Conservation (phyloP, 2,888 invertebrate genomes). For the Limulus polyphemus region DNA sequence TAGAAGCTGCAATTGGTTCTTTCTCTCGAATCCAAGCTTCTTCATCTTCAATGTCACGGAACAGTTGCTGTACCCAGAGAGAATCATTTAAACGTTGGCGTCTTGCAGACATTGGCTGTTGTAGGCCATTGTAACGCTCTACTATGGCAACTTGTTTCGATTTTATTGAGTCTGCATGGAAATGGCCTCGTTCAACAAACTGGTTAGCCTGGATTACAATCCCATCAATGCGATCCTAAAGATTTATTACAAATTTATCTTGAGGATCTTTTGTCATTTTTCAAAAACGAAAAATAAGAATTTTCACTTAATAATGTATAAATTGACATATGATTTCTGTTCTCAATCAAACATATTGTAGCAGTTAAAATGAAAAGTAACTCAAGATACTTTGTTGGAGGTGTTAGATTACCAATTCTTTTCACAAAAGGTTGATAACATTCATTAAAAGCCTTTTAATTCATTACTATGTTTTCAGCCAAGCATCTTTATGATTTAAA, state of each 20-base stretch:
- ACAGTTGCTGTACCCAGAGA: slow-evolving; percentile 87
- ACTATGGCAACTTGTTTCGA: slow-evolving; percentile 49
- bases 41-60: slow-evolving; percentile 95
- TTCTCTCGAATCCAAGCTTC: slow-evolving; percentile 99
- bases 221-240: slow-evolving; percentile 71
- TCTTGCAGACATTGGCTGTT: slow-evolving; percentile 73
- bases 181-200: slow-evolving; percentile 86
- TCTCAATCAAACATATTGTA: too few species aligned
- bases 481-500: too few species aligned
- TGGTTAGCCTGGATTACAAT: slow-evolving; percentile 76
- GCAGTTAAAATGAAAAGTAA: too few species aligned
- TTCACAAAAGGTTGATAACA: too few species aligned
- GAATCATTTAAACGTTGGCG: slow-evolving; percentile 84
- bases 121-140: slow-evolving; percentile 48
- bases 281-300: too few species aligned
- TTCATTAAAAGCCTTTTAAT: too few species aligned
- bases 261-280: too few species aligned
- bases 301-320: too few species aligned
- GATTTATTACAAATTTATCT: neutral
- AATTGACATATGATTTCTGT: too few species aligned
- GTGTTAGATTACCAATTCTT: too few species aligned
- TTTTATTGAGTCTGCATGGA: slow-evolving; percentile 89
- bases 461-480: too few species aligned
- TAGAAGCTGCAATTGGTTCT: slow-evolving; percentile 90
- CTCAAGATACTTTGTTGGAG: too few species aligned